A percentile compares a stretch with the other conserved stretches of the same genome.
These are phyloP conservation scores for Griposia aprilina DNA, from an alignment of 2,888 invertebrate species.

Conservation along the genomic window DNA sequence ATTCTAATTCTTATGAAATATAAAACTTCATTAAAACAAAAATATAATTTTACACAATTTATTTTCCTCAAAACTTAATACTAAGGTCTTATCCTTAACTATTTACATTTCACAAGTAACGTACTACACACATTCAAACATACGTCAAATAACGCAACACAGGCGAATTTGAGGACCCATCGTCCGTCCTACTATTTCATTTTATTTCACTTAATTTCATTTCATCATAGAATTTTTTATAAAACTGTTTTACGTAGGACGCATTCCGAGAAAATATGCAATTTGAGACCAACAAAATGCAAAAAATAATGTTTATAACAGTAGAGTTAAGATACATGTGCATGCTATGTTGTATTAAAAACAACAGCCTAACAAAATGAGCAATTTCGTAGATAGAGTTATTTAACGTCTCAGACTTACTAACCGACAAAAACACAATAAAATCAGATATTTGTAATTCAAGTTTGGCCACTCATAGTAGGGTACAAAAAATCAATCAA, in stretches of 20 bases:
- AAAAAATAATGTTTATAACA: not conserved
- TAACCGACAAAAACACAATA: not conserved
- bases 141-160: not conserved
- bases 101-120: slow-evolving; percentile 49
- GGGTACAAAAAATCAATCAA: not conserved
- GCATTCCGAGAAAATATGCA: not conserved
- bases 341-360: not conserved
- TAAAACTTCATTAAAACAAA: slow-evolving; percentile 4
- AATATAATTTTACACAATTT: slow-evolving; percentile 29
- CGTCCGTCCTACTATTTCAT: not conserved
- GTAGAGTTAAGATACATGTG: not conserved
- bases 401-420: not conserved
- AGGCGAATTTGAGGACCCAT: not conserved
- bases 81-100: slow-evolving; percentile 34
- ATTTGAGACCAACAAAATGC: not conserved
- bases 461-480: not conserved
- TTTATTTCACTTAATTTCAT: not conserved
- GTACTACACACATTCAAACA: slow-evolving; percentile 1
- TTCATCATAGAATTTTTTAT: not conserved
- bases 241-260: not conserved
- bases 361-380: not conserved
- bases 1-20: not conserved
- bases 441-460: not conserved
- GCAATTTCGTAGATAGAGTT: not conserved
- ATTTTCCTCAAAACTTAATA: slow-evolving; percentile 47